Evolutionary conservation across 2,888 invertebrate species (phyloP).

Genomic region (Pherbina coryleti): DNA sequence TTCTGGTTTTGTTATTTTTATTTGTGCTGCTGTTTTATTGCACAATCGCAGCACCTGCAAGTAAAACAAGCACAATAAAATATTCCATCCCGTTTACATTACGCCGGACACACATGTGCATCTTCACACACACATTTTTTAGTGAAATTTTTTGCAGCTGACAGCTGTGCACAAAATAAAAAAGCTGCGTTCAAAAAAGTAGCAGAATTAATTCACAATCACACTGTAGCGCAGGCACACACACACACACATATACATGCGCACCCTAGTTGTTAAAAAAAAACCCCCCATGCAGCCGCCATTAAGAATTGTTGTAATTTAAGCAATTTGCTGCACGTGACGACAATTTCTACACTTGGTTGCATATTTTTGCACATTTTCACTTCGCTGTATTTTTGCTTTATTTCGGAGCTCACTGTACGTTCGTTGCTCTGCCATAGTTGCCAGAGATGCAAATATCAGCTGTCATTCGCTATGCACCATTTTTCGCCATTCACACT

Average conservation of each 20-base stretch:
- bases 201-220: too few relatives aligned
- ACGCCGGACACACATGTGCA: too few relatives aligned
- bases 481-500: background rate
- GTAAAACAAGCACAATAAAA: too few relatives aligned
- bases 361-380: conserved; percentile 49
- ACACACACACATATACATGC: background rate
- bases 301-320: conserved; percentile 33
- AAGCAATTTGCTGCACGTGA: conserved; percentile 40
- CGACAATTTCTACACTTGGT: conserved; percentile 34
- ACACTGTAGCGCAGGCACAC: background rate
- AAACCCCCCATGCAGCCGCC: background rate
- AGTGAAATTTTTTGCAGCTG: too few relatives aligned
- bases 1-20: too few relatives aligned
- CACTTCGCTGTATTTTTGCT: conserved; percentile 41
- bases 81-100: too few relatives aligned
- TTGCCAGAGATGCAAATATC: conserved; percentile 2
- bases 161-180: too few relatives aligned
- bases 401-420: background rate
- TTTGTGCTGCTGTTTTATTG: too few relatives aligned
- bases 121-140: too few relatives aligned
- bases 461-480: conserved; percentile 7
- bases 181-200: too few relatives aligned
- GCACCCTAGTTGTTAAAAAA: background rate
- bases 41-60: too few relatives aligned
- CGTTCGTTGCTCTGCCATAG: background rate